Percentiles rank a stretch among this genome's conserved stretches.
These are phyloP conservation scores for Tonatia bakeri DNA, from an alignment of 2,113 vertebrate genomes.

Conservation along the genomic window DNA sequence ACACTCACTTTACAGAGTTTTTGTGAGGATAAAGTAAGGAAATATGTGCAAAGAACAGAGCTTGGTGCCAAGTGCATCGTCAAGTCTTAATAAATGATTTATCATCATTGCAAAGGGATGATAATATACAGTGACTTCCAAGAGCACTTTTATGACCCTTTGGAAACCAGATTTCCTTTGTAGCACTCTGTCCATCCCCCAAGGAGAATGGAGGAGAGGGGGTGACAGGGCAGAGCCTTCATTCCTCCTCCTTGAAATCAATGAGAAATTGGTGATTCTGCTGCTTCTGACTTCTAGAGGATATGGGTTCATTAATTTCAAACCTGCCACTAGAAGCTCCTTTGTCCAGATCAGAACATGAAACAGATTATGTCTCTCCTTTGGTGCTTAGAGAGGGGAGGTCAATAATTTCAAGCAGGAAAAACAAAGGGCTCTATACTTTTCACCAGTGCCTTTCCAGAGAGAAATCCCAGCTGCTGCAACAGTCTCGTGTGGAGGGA, in stretches of 20 bases:
- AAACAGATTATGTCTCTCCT: constrained; percentile 39
- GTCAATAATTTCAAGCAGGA: constrained; percentile 2
- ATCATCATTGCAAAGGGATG: not conserved
- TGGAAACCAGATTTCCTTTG: not conserved
- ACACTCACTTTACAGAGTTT: not conserved
- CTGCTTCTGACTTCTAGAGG: not conserved
- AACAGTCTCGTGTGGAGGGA: not conserved
- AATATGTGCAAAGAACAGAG: not conserved
- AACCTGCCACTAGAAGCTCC: not conserved
- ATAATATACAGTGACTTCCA: not conserved
- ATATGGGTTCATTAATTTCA: constrained; percentile 21
- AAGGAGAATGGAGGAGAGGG: not conserved
- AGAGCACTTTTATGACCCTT: not conserved
- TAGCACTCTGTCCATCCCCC: not conserved
- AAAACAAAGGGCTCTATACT: not conserved
- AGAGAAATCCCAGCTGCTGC: not conserved
- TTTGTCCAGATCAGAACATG: not conserved
- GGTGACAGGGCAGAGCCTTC: not conserved
- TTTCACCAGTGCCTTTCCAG: not conserved
- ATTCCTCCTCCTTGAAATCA: not conserved
- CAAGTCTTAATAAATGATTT: not conserved
- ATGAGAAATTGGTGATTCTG: constrained; percentile 39
- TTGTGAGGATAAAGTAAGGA: constrained; percentile 1
- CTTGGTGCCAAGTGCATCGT: not conserved
- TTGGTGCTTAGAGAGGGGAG: not conserved